These are phyloP conservation scores for Caenorhabditis latens DNA, from an alignment of 1,140 invertebrate species.

Conservation along the genomic window DNA sequence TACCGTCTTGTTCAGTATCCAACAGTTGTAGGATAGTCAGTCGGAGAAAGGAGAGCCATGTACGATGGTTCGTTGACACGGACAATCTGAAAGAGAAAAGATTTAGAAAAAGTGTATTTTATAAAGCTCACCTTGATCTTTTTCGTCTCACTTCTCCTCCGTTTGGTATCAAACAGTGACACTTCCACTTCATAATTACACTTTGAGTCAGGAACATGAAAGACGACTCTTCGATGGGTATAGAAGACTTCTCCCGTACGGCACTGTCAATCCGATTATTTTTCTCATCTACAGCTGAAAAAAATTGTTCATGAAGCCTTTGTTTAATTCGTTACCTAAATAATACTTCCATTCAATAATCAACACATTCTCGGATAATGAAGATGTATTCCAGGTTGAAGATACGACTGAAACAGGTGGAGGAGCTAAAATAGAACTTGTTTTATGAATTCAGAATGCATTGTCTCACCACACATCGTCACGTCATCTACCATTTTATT, in stretches of 20 bases:
- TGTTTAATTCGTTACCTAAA: too few relatives aligned
- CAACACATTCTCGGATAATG: background rate
- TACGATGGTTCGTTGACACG: background rate
- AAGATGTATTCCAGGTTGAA: background rate
- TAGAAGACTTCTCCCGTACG: background rate
- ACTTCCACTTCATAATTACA: slow-evolving; percentile 43
- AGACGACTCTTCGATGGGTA: background rate
- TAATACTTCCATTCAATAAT: background rate
- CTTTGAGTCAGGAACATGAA: background rate
- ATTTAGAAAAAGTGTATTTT: background rate
- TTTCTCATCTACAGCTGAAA: background rate
- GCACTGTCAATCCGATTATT: background rate
- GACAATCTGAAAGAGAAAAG: background rate
- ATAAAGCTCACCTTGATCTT: slow-evolving; percentile 13
- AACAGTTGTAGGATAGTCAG: background rate
- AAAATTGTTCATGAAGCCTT: too few relatives aligned
- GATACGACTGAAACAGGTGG: background rate
- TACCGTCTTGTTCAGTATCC: background rate
- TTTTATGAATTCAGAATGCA: background rate
- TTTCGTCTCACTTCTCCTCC: background rate
- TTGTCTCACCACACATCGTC: slow-evolving; percentile 16
- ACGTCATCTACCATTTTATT: background rate
- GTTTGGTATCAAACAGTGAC: background rate
- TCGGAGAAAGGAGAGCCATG: background rate
- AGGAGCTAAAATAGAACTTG: background rate